These are phyloP conservation scores for Poeciliopsis turneri DNA, from an alignment of 2,797 vertebrate species.

Conservation along the genomic window DNA sequence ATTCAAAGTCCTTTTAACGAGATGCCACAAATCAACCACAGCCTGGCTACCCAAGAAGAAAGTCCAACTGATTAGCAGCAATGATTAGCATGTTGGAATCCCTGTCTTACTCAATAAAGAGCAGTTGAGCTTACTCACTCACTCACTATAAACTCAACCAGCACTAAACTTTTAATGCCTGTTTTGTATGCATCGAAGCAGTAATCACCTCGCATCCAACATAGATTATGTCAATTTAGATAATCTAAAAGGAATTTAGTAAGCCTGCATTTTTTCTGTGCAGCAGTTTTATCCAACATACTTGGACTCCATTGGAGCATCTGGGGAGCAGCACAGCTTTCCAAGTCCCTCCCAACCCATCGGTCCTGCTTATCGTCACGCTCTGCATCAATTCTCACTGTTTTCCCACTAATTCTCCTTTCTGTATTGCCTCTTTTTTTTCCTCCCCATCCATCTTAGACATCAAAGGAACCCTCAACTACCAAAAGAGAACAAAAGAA, in stretches of 20 bases:
- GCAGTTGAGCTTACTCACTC: slow-evolving; percentile 9
- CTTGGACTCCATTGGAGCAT: slow-evolving; percentile 30
- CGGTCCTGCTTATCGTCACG: slow-evolving; percentile 55
- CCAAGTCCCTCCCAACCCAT: slow-evolving; percentile 60
- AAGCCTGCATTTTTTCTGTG: slow-evolving; percentile 15
- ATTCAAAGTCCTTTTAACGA: background rate
- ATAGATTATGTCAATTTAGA: slow-evolving; percentile 46
- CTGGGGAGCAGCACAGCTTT: slow-evolving; percentile 36
- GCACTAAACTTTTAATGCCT: slow-evolving; percentile 43
- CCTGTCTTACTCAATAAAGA: background rate
- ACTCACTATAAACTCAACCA: slow-evolving; percentile 31
- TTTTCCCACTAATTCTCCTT: slow-evolving; percentile 56
- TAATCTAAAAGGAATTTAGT: slow-evolving; percentile 29
- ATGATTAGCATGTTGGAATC: background rate
- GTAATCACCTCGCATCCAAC: slow-evolving; percentile 32
- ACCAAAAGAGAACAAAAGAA: slow-evolving; percentile 61
- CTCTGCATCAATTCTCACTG: slow-evolving; percentile 44
- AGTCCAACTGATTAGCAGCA: background rate
- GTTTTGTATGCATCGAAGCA: slow-evolving; percentile 24
- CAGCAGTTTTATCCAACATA: slow-evolving; percentile 20
- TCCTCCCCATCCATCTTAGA: slow-evolving; percentile 40
- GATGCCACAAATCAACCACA: background rate
- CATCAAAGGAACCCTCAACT: slow-evolving; percentile 66
- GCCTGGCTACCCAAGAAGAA: background rate
- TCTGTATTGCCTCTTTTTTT: slow-evolving; percentile 43